Conservation (phyloP, 1,140 invertebrate species). For the Zophobas atratus region DNA sequence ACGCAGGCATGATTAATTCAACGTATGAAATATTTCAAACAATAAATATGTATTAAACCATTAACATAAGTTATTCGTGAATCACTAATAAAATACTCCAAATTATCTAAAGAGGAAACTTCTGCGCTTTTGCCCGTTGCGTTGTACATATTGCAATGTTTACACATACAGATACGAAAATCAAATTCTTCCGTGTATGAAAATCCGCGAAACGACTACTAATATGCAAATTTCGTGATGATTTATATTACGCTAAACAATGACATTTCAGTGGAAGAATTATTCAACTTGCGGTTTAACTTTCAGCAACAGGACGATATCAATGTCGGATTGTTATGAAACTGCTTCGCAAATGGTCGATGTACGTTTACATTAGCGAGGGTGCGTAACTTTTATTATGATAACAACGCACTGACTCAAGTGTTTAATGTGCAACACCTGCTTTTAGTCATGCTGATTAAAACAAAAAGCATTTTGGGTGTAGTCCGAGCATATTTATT, state of each 20-base stretch:
- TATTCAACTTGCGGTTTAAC: slow-evolving; percentile 28
- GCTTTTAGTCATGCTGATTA: slow-evolving; percentile 33
- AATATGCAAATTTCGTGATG: slow-evolving; percentile 36
- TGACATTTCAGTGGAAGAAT: slow-evolving; percentile 38
- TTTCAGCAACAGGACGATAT: not conserved
- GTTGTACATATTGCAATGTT: not conserved
- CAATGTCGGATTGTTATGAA: not conserved
- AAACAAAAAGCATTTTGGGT: slow-evolving; percentile 19
- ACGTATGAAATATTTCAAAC: too few relatives aligned
- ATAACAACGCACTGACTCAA: slow-evolving; percentile 38
- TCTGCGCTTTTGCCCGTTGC: not conserved
- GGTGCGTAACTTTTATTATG: slow-evolving; percentile 26
- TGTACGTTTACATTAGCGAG: slow-evolving; percentile 15
- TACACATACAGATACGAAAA: not conserved
- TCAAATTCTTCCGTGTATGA: not conserved
- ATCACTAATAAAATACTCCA: not conserved
- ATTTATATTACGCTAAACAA: slow-evolving; percentile 31
- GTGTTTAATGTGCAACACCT: slow-evolving; percentile 33
- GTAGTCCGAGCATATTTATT: not conserved
- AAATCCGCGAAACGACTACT: slow-evolving; percentile 2
- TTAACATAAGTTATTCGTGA: not conserved
- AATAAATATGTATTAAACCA: not conserved
- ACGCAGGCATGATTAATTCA: too few relatives aligned
- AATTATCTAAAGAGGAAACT: not conserved
- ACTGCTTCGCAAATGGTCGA: slow-evolving; percentile 4